phyloP scores from a whole-genome alignment of 2,888 invertebrate species.

The Autographa gamma region DNA sequence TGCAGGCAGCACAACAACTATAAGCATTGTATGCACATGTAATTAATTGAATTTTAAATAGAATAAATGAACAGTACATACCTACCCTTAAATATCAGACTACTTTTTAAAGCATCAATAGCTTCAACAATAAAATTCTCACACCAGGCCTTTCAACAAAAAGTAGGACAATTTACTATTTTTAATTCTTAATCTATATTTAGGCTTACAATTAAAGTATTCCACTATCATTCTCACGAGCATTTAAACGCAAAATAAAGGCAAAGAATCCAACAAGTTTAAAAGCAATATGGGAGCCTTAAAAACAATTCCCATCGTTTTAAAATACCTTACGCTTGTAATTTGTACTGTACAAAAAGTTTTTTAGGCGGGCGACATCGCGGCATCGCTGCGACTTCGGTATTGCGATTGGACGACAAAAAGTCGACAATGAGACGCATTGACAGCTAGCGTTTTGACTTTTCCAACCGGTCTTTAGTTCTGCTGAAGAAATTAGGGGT shows the following conservation, averaged over 20 bases:
- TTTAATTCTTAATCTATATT: not conserved
- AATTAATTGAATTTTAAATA: no score
- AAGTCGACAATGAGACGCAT: conserved; percentile 55
- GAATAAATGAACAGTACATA: no score
- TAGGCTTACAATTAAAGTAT: not conserved
- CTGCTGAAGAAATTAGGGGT: conserved; percentile 7
- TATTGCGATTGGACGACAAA: conserved; percentile 65
- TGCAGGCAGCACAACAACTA: no score
- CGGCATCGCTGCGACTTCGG: conserved; percentile 46
- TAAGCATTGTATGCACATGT: no score
- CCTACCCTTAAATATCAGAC: no score
- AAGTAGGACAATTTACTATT: no score
- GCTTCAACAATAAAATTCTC: no score
- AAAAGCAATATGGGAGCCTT: conserved; percentile 6
- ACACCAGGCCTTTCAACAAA: no score
- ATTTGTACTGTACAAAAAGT: conserved; percentile 34
- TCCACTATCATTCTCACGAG: not conserved
- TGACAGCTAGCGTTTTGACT: conserved; percentile 66
- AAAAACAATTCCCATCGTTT: conserved; percentile 17
- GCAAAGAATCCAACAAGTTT: not conserved
- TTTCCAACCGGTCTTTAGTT: conserved; percentile 57
- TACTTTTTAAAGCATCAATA: no score
- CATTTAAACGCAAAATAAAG: not conserved
- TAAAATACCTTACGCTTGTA: conserved; percentile 23
- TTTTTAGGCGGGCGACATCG: conserved; percentile 62